Evolutionary conservation across 2,113 vertebrate genomes (phyloP).

Genomic region (Genyomyrus donnyi): DNA sequence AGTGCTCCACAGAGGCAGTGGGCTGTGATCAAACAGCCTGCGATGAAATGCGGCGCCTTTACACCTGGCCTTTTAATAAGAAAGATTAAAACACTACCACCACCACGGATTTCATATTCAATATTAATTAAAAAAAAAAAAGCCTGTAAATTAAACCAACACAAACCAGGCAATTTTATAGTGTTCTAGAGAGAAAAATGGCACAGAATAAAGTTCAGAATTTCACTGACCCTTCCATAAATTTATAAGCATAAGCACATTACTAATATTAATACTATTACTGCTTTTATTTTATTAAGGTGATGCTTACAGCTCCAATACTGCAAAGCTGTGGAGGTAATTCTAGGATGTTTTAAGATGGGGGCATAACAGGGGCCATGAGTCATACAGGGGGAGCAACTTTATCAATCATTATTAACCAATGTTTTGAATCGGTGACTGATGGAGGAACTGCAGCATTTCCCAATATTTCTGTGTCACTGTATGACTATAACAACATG

Average conservation of each 20-base stretch:
- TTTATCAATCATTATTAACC: background rate
- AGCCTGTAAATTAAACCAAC: background rate
- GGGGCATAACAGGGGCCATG: background rate
- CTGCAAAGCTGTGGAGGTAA: background rate
- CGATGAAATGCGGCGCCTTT: background rate
- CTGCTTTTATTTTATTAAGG: background rate
- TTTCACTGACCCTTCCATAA: background rate
- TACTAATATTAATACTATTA: background rate
- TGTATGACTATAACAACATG: background rate
- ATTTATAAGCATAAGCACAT: background rate
- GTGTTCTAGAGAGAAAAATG: background rate
- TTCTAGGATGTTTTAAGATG: background rate
- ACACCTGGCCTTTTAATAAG: background rate
- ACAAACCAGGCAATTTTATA: background rate
- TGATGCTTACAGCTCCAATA: background rate
- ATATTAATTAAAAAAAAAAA: background rate
- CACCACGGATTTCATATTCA: background rate
- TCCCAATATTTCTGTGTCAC: background rate
- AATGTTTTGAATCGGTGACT: background rate
- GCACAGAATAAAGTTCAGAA: background rate
- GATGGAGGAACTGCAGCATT: background rate
- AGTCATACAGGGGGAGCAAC: background rate
- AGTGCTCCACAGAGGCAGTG: background rate
- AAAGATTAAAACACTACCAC: background rate
- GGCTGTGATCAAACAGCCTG: background rate